phyloP scores from a whole-genome alignment of 2,113 vertebrate genomes.

The Xenopus borealis region DNA sequence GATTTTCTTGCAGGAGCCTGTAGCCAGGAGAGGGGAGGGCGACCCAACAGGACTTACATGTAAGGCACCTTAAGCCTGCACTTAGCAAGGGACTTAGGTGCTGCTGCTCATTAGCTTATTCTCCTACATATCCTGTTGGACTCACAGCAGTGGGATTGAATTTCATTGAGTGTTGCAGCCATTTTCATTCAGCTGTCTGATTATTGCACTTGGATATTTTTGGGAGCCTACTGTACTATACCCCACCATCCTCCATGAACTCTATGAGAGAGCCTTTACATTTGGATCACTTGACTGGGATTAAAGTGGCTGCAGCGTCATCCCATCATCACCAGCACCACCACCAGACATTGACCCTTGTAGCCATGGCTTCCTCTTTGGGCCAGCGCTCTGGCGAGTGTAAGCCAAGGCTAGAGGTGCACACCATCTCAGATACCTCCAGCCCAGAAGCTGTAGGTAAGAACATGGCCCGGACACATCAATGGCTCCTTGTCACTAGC shows the following conservation, averaged over 20 bases:
- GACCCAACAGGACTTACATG: constrained; percentile 24
- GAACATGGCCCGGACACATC: constrained; percentile 50
- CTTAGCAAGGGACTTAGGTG: constrained; percentile 13
- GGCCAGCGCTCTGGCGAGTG: constrained; percentile 83
- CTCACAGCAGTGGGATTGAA: constrained; percentile 25
- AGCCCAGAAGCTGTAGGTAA: constrained; percentile 97
- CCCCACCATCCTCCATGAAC: constrained; percentile 73
- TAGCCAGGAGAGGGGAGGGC: too few species aligned
- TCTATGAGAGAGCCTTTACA: constrained; percentile 94
- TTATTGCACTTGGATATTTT: constrained; percentile 2
- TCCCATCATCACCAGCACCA: constrained; percentile 58
- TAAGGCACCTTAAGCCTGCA: constrained; percentile 29
- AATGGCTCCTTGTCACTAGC: too few species aligned
- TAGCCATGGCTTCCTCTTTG: constrained; percentile 89
- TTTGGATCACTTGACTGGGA: constrained; percentile 83
- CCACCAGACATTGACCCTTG: constrained; percentile 57
- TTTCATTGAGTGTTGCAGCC: constrained; percentile 5
- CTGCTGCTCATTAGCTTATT: too few species aligned
- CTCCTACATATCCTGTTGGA: constrained; percentile 10
- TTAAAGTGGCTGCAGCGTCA: constrained; percentile 78
- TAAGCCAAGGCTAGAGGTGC: constrained; percentile 91
- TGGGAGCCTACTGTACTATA: constrained; percentile 10
- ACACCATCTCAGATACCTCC: constrained; percentile 93
- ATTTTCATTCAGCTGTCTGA: neutral
- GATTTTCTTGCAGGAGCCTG: neutral